A percentile compares a stretch with the other conserved stretches of the same genome.
Evolutionary conservation across 2,888 invertebrate species (phyloP).

Genomic region (Furcula furcula): DNA sequence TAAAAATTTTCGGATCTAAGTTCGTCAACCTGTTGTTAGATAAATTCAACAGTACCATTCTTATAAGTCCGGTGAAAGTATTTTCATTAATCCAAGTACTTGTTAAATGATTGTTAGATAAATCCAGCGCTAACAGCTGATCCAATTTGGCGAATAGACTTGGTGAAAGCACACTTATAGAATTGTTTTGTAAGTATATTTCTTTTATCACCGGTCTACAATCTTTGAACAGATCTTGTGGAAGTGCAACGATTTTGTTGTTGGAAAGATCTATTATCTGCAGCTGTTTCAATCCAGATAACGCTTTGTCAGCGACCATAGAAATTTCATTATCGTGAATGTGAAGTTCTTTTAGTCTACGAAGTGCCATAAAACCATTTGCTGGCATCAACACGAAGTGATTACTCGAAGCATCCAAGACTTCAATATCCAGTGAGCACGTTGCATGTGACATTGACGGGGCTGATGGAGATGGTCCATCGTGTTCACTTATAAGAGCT

Average conservation of each 20-base stretch:
- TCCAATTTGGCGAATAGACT: slow-evolving; percentile 93
- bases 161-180: slow-evolving; percentile 92
- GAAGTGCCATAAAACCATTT: slow-evolving; percentile 90
- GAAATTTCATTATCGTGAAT: slow-evolving; percentile 94
- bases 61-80: slow-evolving; percentile 93
- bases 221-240: slow-evolving; percentile 92
- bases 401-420: slow-evolving; percentile 91
- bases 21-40: slow-evolving; percentile 92
- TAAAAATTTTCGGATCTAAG: slow-evolving; percentile 91
- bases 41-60: slow-evolving; percentile 92
- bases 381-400: slow-evolving; percentile 92
- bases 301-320: slow-evolving; percentile 92
- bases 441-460: slow-evolving; percentile 71
- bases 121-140: slow-evolving; percentile 90
- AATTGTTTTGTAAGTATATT: slow-evolving; percentile 95
- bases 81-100: slow-evolving; percentile 93
- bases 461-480: slow-evolving; percentile 66
- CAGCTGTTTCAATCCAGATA: slow-evolving; percentile 90
- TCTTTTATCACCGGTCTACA: slow-evolving; percentile 90
- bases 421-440: slow-evolving; percentile 91
- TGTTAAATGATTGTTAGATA: slow-evolving; percentile 92
- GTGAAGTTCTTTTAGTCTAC: slow-evolving; percentile 89
- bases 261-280: slow-evolving; percentile 94
- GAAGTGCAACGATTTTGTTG: slow-evolving; percentile 94
- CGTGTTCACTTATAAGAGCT: slow-evolving; percentile 84